Evolutionary conservation across 2,113 vertebrate genomes (phyloP).

Genomic region (Polypterus senegalus): DNA sequence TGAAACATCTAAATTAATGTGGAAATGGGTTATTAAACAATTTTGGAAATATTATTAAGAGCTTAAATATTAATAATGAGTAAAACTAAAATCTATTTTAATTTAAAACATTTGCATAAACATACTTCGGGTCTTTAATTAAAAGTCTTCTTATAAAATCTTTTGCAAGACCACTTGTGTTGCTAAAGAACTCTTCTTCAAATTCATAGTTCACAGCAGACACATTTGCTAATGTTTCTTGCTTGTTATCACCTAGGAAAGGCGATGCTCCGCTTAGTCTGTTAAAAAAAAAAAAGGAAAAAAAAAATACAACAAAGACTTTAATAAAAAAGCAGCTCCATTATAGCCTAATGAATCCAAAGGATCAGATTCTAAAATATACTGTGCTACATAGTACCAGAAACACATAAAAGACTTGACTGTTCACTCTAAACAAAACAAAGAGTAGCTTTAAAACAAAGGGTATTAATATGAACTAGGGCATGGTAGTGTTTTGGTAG

Average conservation of each 20-base stretch:
- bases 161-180: slow-evolving; percentile 86
- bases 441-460: slow-evolving; percentile 16
- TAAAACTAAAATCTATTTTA: not conserved
- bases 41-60: no score
- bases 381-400: no score
- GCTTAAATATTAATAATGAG: not conserved
- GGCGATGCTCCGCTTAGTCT: slow-evolving; percentile 91
- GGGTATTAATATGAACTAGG: not conserved
- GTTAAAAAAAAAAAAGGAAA: slow-evolving; percentile 17
- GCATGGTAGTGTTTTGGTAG: no score
- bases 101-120: slow-evolving; percentile 7
- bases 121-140: slow-evolving; percentile 93
- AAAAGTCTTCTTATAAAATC: slow-evolving; percentile 86
- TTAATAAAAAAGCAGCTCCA: no score
- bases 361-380: no score
- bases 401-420: no score
- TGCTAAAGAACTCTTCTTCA: slow-evolving; percentile 91
- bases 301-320: not conserved
- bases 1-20: no score
- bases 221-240: slow-evolving; percentile 91
- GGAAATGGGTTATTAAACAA: no score
- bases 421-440: not conserved
- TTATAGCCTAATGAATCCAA: no score
- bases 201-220: slow-evolving; percentile 95
- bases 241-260: slow-evolving; percentile 91